Conservation (phyloP, 1,140 invertebrate genomes). For the Diploscapter pachys region DNA sequence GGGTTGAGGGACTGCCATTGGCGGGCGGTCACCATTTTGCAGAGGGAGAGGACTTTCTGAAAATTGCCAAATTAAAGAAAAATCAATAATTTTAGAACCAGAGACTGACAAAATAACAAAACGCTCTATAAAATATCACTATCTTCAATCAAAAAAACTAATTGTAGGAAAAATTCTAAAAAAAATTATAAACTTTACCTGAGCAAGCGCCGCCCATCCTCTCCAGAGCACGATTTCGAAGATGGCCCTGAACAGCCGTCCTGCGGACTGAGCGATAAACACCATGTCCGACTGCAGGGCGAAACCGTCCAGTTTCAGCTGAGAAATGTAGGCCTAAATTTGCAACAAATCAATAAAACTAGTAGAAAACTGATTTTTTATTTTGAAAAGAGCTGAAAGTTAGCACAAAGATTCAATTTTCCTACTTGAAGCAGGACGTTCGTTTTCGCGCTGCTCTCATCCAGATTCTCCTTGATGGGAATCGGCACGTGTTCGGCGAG, state of each 20-base stretch:
- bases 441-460: constrained; percentile 91
- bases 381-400: constrained; percentile 8
- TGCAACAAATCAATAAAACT: constrained; percentile 59
- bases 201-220: constrained; percentile 92
- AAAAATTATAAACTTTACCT: constrained; percentile 62
- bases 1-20: constrained; percentile 98
- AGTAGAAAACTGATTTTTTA: not conserved
- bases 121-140: no score
- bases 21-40: constrained; percentile 96
- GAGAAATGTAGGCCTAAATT: constrained; percentile 95
- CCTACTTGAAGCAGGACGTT: constrained; percentile 53
- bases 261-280: constrained; percentile 95
- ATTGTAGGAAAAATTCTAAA: no score
- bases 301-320: constrained; percentile 95
- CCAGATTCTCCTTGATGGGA: constrained; percentile 97
- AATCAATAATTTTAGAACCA: no score
- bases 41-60: constrained; percentile 81
- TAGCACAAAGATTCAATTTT: constrained; percentile 1
- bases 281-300: constrained; percentile 99
- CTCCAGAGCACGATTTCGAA: constrained; percentile 85
- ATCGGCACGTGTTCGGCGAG: constrained; percentile 95
- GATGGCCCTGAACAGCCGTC: constrained; percentile 88
- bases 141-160: not conserved
- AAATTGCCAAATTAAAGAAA: not conserved
- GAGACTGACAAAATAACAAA: no score